phyloP scores from a whole-genome alignment of 1,140 invertebrate genomes.

The Leptoteleia sp. region DNA sequence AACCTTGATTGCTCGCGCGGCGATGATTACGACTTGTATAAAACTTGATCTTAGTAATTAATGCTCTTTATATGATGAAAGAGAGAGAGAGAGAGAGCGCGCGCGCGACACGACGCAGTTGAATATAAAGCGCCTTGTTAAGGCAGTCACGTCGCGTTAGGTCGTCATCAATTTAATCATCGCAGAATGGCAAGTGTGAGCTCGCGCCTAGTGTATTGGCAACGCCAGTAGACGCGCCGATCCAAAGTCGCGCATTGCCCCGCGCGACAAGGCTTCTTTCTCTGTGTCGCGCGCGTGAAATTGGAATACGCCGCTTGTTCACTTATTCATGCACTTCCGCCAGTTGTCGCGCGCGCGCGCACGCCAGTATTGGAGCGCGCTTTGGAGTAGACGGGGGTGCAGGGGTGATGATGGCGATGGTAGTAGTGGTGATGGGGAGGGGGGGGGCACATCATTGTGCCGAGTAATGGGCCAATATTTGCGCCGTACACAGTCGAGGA shows the following conservation, averaged over 20 bases:
- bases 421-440: too few species aligned
- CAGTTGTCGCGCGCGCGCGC: constrained; percentile 41
- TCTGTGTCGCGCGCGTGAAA: constrained; percentile 39
- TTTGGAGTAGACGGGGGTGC: constrained; percentile 20
- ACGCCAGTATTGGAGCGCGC: constrained; percentile 48
- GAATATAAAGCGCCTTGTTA: constrained; percentile 64
- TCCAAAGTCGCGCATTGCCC: constrained; percentile 47
- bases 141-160: constrained; percentile 51
- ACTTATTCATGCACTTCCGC: constrained; percentile 60
- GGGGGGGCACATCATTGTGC: constrained; percentile 52
- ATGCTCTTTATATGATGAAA: constrained; percentile 54
- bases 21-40: constrained; percentile 16
- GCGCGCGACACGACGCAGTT: constrained; percentile 35
- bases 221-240: constrained; percentile 1
- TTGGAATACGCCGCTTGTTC: constrained; percentile 58
- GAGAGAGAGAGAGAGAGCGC: too few species aligned
- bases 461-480: constrained; percentile 65
- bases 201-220: constrained; percentile 14
- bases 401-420: too few species aligned
- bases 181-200: constrained; percentile 25
- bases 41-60: constrained; percentile 52
- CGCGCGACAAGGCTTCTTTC: constrained; percentile 56
- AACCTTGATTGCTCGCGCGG: constrained; percentile 7
- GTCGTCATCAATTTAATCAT: constrained; percentile 62
- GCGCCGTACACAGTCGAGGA: constrained; percentile 41